Conservation (phyloP, 2,888 invertebrate genomes). For the Habroteleia sp. region DNA sequence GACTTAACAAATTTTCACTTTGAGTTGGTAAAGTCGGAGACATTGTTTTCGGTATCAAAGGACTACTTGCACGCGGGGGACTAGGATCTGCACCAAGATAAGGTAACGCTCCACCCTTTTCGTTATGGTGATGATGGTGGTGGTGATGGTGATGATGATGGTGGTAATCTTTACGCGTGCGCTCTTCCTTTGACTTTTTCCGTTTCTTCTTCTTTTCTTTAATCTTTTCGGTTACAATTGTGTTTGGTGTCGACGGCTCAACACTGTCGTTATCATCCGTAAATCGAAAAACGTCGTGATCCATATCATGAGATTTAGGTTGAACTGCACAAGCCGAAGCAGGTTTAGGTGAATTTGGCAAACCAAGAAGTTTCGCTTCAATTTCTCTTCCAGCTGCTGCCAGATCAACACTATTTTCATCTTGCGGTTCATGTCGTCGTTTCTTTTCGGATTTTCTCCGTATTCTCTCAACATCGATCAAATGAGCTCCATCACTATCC, state of each 20-base stretch:
- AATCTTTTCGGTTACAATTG: conserved; percentile 81
- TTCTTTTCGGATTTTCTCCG: conserved; percentile 78
- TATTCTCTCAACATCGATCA: conserved; percentile 80
- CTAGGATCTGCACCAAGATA: conserved; percentile 83
- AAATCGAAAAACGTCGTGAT: conserved; percentile 84
- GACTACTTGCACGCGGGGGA: conserved; percentile 82
- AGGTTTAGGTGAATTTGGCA: conserved; percentile 82
- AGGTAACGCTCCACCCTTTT: conserved; percentile 72
- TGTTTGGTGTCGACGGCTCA: conserved; percentile 80
- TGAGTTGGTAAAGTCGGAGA: conserved; percentile 75
- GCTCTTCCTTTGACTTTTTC: conserved; percentile 91
- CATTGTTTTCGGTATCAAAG: conserved; percentile 72
- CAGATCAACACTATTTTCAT: conserved; percentile 90
- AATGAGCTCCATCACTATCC: conserved; percentile 81
- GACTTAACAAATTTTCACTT: conserved; percentile 80
- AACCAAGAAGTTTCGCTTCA: conserved; percentile 90
- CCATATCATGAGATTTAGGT: conserved; percentile 77
- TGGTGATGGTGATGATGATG: conserved; percentile 85
- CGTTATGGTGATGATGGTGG: conserved; percentile 76
- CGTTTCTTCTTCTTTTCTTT: conserved; percentile 93
- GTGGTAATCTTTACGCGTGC: conserved; percentile 86
- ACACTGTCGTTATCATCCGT: conserved; percentile 84
- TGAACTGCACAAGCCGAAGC: conserved; percentile 81
- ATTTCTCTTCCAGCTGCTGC: conserved; percentile 91
- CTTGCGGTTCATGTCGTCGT: conserved; percentile 81